phyloP scores from a whole-genome alignment of 2,797 vertebrate genomes.

The Tarsius wallacei region DNA sequence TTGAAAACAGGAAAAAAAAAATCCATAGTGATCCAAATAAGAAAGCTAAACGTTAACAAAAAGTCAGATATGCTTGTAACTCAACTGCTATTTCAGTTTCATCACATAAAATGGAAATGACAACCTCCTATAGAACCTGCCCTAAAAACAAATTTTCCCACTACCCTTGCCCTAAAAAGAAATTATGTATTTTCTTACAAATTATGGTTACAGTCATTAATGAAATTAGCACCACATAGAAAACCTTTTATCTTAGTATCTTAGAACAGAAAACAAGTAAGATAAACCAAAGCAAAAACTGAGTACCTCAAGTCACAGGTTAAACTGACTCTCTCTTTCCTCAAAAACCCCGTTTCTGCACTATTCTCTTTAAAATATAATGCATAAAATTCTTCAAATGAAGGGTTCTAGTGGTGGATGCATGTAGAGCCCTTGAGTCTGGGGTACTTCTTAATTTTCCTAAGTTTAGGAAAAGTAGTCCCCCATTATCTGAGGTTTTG shows the following conservation, averaged over 20 bases:
- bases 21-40: no score
- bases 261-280: background rate
- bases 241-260: background rate
- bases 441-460: background rate
- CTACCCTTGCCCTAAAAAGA: background rate
- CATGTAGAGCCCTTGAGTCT: background rate
- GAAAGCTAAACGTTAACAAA: no score
- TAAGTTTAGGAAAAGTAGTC: background rate
- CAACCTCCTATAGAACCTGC: no score
- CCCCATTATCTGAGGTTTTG: background rate
- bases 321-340: background rate
- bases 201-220: background rate
- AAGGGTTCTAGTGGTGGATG: background rate
- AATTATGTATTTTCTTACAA: conserved; percentile 10
- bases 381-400: background rate
- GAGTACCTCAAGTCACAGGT: background rate
- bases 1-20: no score
- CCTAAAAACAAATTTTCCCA: background rate
- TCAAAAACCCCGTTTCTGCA: background rate
- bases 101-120: no score
- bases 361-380: background rate
- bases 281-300: background rate
- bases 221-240: background rate
- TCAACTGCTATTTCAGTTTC: no score
- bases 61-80: no score